Evolutionary conservation across 2,797 vertebrate genomes (phyloP).

Genomic region (Otolemur crassicaudatus): DNA sequence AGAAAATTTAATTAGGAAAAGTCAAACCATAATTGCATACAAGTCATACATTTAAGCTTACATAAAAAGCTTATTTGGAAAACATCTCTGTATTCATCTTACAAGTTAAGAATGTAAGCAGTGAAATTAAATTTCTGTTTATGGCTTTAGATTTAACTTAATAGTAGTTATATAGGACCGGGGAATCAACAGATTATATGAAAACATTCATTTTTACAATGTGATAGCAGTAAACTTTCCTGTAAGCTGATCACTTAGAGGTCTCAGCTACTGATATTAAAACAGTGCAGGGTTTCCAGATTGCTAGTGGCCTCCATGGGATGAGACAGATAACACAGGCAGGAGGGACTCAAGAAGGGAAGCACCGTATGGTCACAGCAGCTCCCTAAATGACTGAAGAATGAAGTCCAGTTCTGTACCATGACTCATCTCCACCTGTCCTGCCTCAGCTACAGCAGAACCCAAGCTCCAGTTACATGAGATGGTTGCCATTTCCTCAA

Average conservation of each 20-base stretch:
- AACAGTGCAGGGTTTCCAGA: not conserved
- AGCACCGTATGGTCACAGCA: not conserved
- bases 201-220: constrained; percentile 10
- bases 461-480: not conserved
- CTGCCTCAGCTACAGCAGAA: not conserved
- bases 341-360: not conserved
- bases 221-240: not conserved
- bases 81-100: constrained; percentile 78
- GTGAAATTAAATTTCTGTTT: constrained; percentile 78
- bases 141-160: constrained; percentile 69
- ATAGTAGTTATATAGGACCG: not conserved
- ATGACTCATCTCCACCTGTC: not conserved
- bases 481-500: fast-evolving
- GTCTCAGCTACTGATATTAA: not conserved
- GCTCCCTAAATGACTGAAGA: not conserved
- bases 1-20: constrained; percentile 63
- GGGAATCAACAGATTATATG: constrained; percentile 4
- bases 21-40: constrained; percentile 62
- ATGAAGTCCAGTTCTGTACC: not conserved
- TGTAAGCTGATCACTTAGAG: not conserved
- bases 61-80: constrained; percentile 73
- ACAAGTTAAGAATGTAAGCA: constrained; percentile 73
- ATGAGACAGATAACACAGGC: not conserved
- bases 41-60: constrained; percentile 63
- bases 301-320: fast-evolving